These are phyloP conservation scores for Pharmacophagus antenor DNA, from an alignment of 2,888 invertebrate genomes.

Conservation along the genomic window DNA sequence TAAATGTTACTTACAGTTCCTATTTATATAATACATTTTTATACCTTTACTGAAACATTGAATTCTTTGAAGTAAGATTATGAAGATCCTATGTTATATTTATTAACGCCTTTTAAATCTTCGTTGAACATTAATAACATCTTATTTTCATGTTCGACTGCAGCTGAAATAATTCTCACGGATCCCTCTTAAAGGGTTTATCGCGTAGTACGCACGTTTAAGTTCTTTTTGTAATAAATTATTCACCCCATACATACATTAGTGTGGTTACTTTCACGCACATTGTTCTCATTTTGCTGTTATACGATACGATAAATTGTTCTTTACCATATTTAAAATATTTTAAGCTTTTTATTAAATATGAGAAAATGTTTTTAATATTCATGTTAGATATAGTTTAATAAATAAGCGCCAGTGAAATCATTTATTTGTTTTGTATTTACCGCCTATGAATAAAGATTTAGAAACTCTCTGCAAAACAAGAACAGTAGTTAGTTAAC, in stretches of 20 bases:
- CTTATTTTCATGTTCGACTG: background rate
- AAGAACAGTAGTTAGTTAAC: no score
- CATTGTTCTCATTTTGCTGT: background rate
- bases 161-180: slow-evolving; percentile 72
- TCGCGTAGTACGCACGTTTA: slow-evolving; percentile 67
- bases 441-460: no score
- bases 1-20: background rate
- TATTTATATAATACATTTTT: background rate
- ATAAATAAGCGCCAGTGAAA: no score
- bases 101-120: background rate
- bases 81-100: background rate
- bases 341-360: background rate
- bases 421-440: no score
- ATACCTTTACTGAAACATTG: background rate
- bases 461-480: no score
- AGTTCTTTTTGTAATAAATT: slow-evolving; percentile 75
- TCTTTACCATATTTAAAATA: background rate
- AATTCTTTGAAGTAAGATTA: background rate
- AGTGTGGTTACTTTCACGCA: background rate
- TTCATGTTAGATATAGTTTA: no score
- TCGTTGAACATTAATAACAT: background rate
- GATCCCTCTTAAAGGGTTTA: slow-evolving; percentile 67
- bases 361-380: no score
- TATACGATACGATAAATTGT: background rate
- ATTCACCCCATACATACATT: slow-evolving; percentile 41